Conservation (phyloP, 2,113 vertebrate species). For the Takifugu bimaculatus region DNA sequence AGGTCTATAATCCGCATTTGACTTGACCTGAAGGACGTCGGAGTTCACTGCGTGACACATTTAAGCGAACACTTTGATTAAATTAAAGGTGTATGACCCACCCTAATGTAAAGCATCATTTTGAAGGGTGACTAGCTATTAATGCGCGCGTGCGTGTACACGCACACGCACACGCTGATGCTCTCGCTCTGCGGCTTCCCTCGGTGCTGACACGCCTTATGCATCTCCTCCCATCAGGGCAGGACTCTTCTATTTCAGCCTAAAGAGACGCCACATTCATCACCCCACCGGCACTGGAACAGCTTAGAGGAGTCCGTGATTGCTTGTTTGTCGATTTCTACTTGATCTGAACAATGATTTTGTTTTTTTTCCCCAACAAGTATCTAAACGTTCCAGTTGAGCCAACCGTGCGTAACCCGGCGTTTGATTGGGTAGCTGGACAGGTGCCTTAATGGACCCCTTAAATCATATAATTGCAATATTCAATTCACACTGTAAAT, state of each 20-base stretch:
- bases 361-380: conserved; percentile 20
- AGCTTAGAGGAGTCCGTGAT: neutral
- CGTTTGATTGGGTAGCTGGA: conserved; percentile 42
- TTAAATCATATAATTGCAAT: too few relatives aligned
- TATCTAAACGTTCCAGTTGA: conserved; percentile 56
- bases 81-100: too few relatives aligned
- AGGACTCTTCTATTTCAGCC: conserved; percentile 32
- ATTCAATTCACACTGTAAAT: neutral
- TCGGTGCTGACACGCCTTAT: conserved; percentile 48
- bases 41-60: too few relatives aligned
- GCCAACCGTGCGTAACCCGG: conserved; percentile 33
- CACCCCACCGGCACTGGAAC: too few relatives aligned
- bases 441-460: conserved; percentile 8
- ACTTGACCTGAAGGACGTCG: too few relatives aligned
- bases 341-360: conserved; percentile 51
- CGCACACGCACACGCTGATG: neutral
- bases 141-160: neutral
- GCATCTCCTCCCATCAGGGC: conserved; percentile 48
- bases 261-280: too few relatives aligned
- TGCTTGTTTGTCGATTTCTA: conserved; percentile 29
- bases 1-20: too few relatives aligned
- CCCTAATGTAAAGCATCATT: too few relatives aligned
- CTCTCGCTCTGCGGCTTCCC: conserved; percentile 8
- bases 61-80: too few relatives aligned
- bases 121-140: too few relatives aligned